Base-by-base conservation (phyloP, 2,797 vertebrate species). In the Sebastes matsubarae region DNA sequence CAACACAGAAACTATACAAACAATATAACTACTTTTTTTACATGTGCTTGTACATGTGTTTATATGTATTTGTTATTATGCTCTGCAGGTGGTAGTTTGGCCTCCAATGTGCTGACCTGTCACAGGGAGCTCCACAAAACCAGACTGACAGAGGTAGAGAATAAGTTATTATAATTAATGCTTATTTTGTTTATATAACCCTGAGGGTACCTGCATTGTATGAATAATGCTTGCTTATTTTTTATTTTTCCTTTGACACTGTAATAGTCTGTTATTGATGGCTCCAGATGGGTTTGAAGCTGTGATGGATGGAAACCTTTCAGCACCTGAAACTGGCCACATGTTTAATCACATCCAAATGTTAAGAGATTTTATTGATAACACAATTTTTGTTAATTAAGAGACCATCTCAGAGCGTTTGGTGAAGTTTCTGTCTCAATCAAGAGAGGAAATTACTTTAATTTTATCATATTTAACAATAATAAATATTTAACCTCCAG, bases 1-100 rank as follows among this genome's bases (percentile, higher is more conserved):
- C 18, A 60, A 11, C 25, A 46, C 29, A 20, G 5, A 27, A 1
- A 24, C 38, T n/a, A 8, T 10, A 16, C 4, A 10, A 16, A 42
- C n/a, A 4, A 1, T 2, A 5, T 4, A 12, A 2, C 20, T 24
- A 0, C 10, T 36, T 30, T 42, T 4, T 5, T 1, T 22, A 8
- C 7, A 0, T 59, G 61, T 69, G 34, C 64, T 32, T 29, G 14
- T 25, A 6, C 4, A 4, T 42, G 54, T 71, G 50, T 50, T 63
- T 5, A 50, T 10, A 29, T 22, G 2, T 24, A 3, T 55, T 57
- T 13, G 5, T 38, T 46, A 5, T 66, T 69, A 2, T 87, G 10
- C 8, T 83, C 10, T 84, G 38, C 88, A 93, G 92, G 92, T 90
- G 90, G 85, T 24, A 90, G 90, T 87, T 81, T 90, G 79, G 63